phyloP scores from a whole-genome alignment of 2,113 vertebrate species.

The Panthera uncia region DNA sequence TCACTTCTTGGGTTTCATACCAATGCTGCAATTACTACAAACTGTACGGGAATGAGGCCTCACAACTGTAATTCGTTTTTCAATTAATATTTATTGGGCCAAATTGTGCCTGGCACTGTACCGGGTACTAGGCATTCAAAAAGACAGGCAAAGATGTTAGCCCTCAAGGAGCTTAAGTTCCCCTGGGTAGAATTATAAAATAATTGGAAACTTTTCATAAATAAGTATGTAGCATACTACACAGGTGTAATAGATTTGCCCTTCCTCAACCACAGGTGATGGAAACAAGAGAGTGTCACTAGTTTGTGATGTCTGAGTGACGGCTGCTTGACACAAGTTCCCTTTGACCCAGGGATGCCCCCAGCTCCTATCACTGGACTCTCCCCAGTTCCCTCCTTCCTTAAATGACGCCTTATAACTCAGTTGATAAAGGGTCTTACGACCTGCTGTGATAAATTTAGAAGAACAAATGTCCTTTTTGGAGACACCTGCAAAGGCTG shows the following conservation, averaged over 20 bases:
- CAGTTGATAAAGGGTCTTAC: background rate
- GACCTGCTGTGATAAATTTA: background rate
- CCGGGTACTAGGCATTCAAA: background rate
- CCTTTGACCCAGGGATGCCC: background rate
- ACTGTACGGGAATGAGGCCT: background rate
- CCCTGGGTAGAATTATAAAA: background rate
- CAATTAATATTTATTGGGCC: background rate
- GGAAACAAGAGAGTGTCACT: background rate
- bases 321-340: background rate
- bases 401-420: background rate
- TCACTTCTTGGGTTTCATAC: background rate
- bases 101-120: background rate
- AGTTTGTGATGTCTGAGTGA: background rate
- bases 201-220: background rate
- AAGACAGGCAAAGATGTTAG: background rate
- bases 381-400: too few species aligned
- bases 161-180: background rate
- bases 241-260: background rate
- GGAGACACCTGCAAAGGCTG: background rate
- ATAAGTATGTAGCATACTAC: background rate
- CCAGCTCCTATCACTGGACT: background rate
- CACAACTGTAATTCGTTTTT: background rate
- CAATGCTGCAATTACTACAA: background rate
- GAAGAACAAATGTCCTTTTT: background rate
- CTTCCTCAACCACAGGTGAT: background rate